These are phyloP conservation scores for Drosophila gaucha DNA, from an alignment of 2,888 invertebrate genomes.

Conservation along the genomic window DNA sequence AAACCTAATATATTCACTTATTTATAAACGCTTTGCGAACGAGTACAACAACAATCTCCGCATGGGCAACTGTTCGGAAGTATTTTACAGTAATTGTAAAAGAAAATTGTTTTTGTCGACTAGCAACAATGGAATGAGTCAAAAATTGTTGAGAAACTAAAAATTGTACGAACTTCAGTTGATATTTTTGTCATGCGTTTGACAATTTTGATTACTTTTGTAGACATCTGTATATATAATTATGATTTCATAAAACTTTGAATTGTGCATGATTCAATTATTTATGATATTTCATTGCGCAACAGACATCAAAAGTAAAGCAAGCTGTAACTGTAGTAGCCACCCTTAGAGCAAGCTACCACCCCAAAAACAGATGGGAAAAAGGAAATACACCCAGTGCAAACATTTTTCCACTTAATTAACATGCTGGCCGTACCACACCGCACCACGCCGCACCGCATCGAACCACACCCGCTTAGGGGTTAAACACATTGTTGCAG, in stretches of 20 bases:
- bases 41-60: not conserved
- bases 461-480: constrained; percentile 23
- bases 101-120: constrained; percentile 22
- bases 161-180: not conserved
- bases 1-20: too few species aligned
- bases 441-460: constrained; percentile 23
- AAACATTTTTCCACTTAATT: constrained; percentile 73
- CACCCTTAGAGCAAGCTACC: constrained; percentile 22
- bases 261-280: constrained; percentile 47
- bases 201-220: constrained; percentile 29
- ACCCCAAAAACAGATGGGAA: constrained; percentile 17
- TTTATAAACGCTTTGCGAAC: not conserved
- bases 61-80: constrained; percentile 19
- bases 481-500: constrained; percentile 74
- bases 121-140: too few species aligned
- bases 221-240: constrained; percentile 44
- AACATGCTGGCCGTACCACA: constrained; percentile 64
- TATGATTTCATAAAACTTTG: constrained; percentile 37
- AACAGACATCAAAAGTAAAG: constrained; percentile 4
- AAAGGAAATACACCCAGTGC: constrained; percentile 14
- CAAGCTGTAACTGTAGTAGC: constrained; percentile 15
- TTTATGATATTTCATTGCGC: constrained; percentile 48
- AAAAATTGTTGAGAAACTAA: constrained; percentile 10
- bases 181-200: not conserved
- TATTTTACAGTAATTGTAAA: constrained; percentile 37